phyloP scores from a whole-genome alignment of 2,113 vertebrate species.

The Plecotus auritus region DNA sequence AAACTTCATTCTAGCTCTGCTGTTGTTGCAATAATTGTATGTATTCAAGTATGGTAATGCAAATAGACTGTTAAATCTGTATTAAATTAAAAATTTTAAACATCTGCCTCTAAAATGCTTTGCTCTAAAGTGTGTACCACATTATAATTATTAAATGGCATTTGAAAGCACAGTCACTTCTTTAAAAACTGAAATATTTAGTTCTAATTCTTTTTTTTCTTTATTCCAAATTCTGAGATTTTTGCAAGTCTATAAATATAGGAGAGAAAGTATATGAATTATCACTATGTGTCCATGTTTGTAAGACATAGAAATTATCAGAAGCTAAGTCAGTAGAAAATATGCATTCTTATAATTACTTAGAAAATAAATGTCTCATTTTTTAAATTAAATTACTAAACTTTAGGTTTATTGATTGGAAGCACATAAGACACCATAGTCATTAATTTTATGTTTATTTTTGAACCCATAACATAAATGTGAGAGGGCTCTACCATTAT shows the following conservation, averaged over 20 bases:
- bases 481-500: not conserved
- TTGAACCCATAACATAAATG: not conserved
- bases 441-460: not conserved
- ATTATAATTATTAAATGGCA: not conserved
- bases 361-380: not conserved
- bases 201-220: not conserved
- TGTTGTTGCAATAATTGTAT: not conserved
- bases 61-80: not conserved
- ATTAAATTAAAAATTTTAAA: not conserved
- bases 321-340: not conserved
- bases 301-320: not conserved
- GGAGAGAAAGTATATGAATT: not conserved
- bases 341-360: not conserved
- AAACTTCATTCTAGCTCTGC: not conserved
- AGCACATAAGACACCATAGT: not conserved
- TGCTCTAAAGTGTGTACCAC: not conserved
- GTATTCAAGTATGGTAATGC: not conserved
- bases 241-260: not conserved
- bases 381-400: not conserved
- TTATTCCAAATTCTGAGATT: not conserved
- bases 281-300: not conserved
- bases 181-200: not conserved
- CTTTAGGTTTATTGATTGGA: not conserved
- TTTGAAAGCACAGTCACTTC: not conserved
- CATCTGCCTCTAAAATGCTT: not conserved